These are phyloP conservation scores for Seriola rivoliana DNA, from an alignment of 2,113 vertebrate species.

Conservation along the genomic window DNA sequence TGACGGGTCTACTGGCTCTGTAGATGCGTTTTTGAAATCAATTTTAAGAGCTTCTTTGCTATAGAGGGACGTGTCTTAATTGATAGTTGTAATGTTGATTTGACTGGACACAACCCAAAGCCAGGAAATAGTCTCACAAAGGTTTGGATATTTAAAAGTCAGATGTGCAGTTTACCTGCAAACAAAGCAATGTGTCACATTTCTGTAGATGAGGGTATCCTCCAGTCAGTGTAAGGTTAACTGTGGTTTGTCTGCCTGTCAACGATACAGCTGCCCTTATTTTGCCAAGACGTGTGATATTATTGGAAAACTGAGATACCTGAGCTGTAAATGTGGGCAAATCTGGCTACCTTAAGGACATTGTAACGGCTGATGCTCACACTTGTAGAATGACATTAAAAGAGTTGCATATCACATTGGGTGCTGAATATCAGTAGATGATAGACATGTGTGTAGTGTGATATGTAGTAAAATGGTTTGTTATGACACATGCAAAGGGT, in stretches of 20 bases:
- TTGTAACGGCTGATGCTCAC: not conserved
- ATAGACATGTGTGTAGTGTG: not conserved
- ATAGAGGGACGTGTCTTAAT: not conserved
- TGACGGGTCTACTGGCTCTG: not conserved
- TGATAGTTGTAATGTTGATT: not conserved
- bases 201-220: slow-evolving; percentile 31
- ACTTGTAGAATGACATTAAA: slow-evolving; percentile 3
- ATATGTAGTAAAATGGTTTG: not conserved
- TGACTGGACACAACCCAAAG: not conserved
- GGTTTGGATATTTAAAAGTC: not conserved
- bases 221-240: slow-evolving; percentile 42
- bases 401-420: not conserved
- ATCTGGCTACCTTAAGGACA: slow-evolving; percentile 52
- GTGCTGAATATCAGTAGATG: not conserved
- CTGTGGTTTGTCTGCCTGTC: slow-evolving; percentile 41
- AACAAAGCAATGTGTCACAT: slow-evolving; percentile 39
- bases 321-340: slow-evolving; percentile 69
- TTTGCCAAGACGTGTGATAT: slow-evolving; percentile 61
- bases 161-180: not conserved
- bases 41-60: slow-evolving; percentile 1
- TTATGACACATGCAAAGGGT: not conserved
- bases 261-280: slow-evolving; percentile 61
- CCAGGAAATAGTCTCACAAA: not conserved
- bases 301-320: slow-evolving; percentile 56
- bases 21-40: slow-evolving; percentile 4